phyloP scores from a whole-genome alignment of 2,113 vertebrate species.

The Oxygymnocypris stewartii region DNA sequence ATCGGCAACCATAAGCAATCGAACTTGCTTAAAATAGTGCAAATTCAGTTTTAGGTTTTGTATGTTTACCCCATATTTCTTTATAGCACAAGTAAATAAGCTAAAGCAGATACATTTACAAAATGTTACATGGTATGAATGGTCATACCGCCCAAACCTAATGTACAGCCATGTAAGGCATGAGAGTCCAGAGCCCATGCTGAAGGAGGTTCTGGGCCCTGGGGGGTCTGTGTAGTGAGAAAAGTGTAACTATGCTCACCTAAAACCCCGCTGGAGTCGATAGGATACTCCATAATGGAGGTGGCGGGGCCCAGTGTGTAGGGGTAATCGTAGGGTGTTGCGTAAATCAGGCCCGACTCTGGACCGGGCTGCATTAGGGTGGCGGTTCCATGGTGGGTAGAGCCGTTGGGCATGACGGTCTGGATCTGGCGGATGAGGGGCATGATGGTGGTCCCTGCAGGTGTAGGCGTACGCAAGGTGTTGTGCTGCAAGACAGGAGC shows the following conservation, averaged over 20 bases:
- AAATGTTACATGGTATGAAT: background rate
- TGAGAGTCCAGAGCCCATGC: constrained; percentile 59
- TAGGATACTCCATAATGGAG: constrained; percentile 93
- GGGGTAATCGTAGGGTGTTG: constrained; percentile 90
- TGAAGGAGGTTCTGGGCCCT: constrained; percentile 34
- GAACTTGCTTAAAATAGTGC: background rate
- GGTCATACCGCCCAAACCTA: background rate
- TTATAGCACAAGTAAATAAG: background rate
- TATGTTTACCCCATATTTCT: background rate
- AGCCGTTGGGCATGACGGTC: constrained; percentile 92
- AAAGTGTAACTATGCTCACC: constrained; percentile 77
- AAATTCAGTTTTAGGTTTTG: background rate
- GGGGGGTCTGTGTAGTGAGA: constrained; percentile 31
- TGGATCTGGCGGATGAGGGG: constrained; percentile 96
- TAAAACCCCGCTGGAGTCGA: constrained; percentile 90
- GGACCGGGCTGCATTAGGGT: constrained; percentile 85
- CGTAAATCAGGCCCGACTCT: constrained; percentile 89
- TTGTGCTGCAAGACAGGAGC: constrained; percentile 83
- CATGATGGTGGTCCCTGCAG: constrained; percentile 90
- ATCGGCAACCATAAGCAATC: background rate
- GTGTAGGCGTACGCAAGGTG: constrained; percentile 85
- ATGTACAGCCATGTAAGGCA: constrained; percentile 46
- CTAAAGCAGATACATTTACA: background rate
- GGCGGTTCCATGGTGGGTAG: constrained; percentile 84
- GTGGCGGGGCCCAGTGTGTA: constrained; percentile 89